phyloP scores from a whole-genome alignment of 2,113 vertebrate genomes.

The Redunca redunca region DNA sequence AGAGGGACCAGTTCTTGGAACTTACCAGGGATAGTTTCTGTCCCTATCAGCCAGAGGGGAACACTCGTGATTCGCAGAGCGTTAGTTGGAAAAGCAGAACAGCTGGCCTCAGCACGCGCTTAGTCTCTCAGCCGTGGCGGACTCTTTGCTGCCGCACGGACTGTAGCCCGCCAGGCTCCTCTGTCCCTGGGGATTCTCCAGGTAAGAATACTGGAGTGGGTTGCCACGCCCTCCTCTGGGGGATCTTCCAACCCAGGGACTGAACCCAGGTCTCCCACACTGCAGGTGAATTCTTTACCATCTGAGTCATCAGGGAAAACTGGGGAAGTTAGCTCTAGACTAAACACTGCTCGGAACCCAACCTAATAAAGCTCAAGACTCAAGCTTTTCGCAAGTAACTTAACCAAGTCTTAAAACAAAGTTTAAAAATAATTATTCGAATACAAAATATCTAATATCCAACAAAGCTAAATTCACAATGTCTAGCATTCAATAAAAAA shows the following conservation, averaged over 20 bases:
- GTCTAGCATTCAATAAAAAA: background rate
- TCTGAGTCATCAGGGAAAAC: background rate
- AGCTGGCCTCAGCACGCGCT: accelerated
- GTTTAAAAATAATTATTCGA: background rate
- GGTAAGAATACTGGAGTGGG: background rate
- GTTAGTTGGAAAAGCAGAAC: background rate
- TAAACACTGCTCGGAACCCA: background rate
- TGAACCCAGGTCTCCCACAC: background rate
- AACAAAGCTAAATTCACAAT: background rate
- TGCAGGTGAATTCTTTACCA: background rate
- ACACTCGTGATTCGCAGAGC: background rate
- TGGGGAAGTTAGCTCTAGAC: background rate
- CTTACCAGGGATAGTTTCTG: background rate
- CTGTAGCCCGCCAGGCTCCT: background rate
- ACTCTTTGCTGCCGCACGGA: background rate
- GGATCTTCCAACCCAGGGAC: background rate
- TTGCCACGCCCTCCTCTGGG: background rate
- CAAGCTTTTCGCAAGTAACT: background rate
- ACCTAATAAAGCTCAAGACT: background rate
- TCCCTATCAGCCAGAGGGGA: background rate
- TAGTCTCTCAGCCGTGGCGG: background rate
- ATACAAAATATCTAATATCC: background rate
- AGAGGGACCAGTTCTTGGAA: background rate
- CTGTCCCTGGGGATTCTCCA: background rate
- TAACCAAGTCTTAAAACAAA: background rate